Base-by-base conservation (phyloP, 2,888 invertebrate species). In the Lepas anatifera region DNA sequence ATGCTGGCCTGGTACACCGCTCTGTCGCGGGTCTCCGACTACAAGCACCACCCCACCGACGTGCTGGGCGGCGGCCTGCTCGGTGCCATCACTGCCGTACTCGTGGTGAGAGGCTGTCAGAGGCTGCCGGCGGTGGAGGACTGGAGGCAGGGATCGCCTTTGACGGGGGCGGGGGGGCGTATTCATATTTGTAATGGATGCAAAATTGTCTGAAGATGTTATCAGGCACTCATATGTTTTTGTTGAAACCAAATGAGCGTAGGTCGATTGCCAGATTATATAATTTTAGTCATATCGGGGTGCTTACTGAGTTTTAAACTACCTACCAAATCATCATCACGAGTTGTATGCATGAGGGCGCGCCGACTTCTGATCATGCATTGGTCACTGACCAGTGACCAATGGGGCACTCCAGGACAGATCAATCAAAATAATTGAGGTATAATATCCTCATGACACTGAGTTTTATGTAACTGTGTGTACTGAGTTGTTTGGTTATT, bases 41-140 rank as follows among this genome's bases (percentile, higher is more conserved):
- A 97, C 84, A 97, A 97, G 79, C 97, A 98, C 81, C 97, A 98
- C 78, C 96, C 95, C 93, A 95, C 92, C 77, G 98, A 98, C 81
- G 97, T 97, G 3, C 82, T 97, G 41, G 87, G 87, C 69, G 98
- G 98, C 0, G 78, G 79, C 32, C 70, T 83, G 48, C 79, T 85
- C 71, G 84, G 84, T 48, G 74, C 77, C 18, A 48, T 77, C n/a
- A 77, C 80, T 10, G 82, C 81, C 16, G n/a, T 79, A 11, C 70
- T 81, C 29, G 71, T 74, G 68, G 78, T 78, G 72, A 76, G 77
- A 50, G 50, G 50, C 3, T 50, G 50, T 2, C 13, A 11, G n/a
- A 25, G 25, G 48, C 6, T 13, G 48, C 4, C 25, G n/a, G n/a
- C 25, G 2, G n/a, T 3, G 6, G 25, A 25, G 6, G 6, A 2